Evolutionary conservation across 2,113 vertebrate genomes (phyloP).

Genomic region (Micronycteris hirsuta): DNA sequence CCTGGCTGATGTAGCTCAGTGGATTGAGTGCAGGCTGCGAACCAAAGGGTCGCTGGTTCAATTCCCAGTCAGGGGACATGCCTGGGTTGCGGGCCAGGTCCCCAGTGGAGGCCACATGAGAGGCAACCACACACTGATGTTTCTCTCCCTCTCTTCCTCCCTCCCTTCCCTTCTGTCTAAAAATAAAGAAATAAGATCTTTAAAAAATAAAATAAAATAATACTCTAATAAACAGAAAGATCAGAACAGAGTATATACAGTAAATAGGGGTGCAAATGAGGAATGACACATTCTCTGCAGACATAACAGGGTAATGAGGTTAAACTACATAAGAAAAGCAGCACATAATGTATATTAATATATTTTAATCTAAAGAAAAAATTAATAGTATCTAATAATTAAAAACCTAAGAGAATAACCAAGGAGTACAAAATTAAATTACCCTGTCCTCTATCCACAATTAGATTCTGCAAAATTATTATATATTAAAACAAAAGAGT

Average conservation of each 20-base stretch:
- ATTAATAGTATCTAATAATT: not conserved
- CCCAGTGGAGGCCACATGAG: no score
- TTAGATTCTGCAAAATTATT: not conserved
- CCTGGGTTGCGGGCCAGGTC: no score
- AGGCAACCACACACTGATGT: no score
- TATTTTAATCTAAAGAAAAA: slow-evolving; percentile 1
- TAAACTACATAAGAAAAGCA: not conserved
- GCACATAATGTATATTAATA: not conserved
- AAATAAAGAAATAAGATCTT: no score
- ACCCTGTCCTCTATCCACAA: not conserved
- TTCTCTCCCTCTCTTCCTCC: no score
- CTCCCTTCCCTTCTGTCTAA: no score
- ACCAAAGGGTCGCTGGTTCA: no score
- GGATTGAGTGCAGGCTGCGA: no score
- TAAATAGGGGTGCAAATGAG: not conserved
- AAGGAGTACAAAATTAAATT: not conserved
- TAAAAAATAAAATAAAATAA: no score
- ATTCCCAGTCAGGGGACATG: no score
- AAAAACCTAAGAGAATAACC: not conserved
- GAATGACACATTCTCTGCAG: not conserved
- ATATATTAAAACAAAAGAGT: not conserved
- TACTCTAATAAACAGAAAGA: slow-evolving; percentile 33
- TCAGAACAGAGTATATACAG: not conserved
- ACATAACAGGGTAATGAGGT: not conserved
- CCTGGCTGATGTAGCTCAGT: no score